phyloP scores from a whole-genome alignment of 2,113 vertebrate species.

The Oxygymnocypris stewartii region DNA sequence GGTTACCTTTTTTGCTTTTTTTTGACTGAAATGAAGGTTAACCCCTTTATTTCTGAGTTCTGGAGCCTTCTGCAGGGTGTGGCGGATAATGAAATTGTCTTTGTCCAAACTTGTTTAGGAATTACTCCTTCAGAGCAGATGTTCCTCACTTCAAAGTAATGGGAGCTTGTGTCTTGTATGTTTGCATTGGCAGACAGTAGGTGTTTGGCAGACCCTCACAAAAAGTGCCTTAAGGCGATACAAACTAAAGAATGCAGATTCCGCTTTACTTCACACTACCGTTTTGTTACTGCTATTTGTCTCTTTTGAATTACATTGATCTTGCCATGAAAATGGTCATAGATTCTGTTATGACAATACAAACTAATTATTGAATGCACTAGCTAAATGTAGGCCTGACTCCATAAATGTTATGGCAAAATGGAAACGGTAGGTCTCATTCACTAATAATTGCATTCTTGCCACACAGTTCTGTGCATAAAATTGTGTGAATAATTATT shows the following conservation, averaged over 20 bases:
- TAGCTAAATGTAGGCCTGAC: neutral
- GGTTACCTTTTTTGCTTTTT: neutral
- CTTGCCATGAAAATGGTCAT: neutral
- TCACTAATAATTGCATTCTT: neutral
- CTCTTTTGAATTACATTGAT: neutral
- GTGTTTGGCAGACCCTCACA: neutral
- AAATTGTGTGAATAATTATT: neutral
- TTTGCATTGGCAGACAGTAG: neutral
- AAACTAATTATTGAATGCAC: no score
- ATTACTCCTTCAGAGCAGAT: slow-evolving; percentile 62
- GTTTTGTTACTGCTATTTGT: neutral
- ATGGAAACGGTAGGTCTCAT: neutral
- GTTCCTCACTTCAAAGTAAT: neutral
- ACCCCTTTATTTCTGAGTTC: neutral
- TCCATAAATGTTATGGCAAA: neutral
- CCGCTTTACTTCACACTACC: neutral
- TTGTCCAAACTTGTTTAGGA: slow-evolving; percentile 69
- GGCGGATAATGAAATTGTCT: slow-evolving; percentile 60
- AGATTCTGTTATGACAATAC: no score
- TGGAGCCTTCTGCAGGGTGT: slow-evolving; percentile 54
- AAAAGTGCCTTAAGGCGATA: neutral
- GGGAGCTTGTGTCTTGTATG: neutral
- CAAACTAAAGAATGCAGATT: neutral
- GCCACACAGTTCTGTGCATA: neutral
- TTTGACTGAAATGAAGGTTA: neutral